Conservation (phyloP, 2,888 invertebrate genomes). For the Mythimna loreyi region DNA sequence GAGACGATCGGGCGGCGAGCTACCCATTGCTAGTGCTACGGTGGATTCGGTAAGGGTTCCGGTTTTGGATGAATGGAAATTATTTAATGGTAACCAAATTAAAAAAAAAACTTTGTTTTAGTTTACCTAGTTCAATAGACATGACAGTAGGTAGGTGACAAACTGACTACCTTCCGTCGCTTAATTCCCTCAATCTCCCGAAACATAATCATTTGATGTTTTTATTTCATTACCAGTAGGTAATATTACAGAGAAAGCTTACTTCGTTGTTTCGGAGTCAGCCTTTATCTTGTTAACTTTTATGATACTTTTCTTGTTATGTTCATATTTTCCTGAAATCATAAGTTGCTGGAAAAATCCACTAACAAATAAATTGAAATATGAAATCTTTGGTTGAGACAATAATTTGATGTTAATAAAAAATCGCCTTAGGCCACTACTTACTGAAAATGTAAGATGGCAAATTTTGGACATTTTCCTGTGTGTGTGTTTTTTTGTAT, state of each 20-base stretch:
- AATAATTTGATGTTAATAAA: neutral
- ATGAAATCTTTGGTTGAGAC: neutral
- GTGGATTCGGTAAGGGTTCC: too few species aligned
- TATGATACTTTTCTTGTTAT: constrained; percentile 22
- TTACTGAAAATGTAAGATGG: neutral
- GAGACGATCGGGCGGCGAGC: too few species aligned
- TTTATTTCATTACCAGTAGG: constrained; percentile 46
- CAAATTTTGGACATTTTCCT: too few species aligned
- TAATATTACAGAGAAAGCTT: constrained; percentile 17
- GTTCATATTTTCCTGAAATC: constrained; percentile 9
- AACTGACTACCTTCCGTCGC: constrained; percentile 1
- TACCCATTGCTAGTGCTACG: too few species aligned
- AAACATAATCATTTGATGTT: constrained; percentile 41
- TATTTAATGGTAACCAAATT: too few species aligned
- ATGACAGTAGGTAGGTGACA: constrained; percentile 14
- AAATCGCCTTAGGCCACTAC: neutral
- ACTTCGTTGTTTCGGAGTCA: constrained; percentile 18
- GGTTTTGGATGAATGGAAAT: too few species aligned
- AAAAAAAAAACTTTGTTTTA: neutral
- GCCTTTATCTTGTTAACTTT: constrained; percentile 36
- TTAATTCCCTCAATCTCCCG: constrained; percentile 23
- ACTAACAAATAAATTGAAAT: neutral
- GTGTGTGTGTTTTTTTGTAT: too few species aligned
- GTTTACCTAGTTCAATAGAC: neutral
- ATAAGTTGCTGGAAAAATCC: neutral